These are phyloP conservation scores for Caradrina clavipalpis DNA, from an alignment of 2,888 invertebrate species.

Conservation along the genomic window DNA sequence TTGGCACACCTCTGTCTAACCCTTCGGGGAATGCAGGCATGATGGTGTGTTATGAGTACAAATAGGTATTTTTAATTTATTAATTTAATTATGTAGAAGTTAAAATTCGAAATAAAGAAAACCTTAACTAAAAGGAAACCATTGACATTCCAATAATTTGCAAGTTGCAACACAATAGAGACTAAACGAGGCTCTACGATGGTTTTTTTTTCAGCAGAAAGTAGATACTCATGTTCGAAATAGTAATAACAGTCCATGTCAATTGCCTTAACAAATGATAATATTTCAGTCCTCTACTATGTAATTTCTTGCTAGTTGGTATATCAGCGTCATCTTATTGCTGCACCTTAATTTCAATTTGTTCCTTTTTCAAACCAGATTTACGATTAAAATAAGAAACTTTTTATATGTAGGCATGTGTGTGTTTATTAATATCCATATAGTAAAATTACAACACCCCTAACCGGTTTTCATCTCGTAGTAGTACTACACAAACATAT, in stretches of 20 bases:
- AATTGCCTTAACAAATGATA: too few relatives aligned
- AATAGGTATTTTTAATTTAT: too few relatives aligned
- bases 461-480: constrained; percentile 74
- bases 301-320: neutral
- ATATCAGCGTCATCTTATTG: constrained; percentile 10
- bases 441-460: constrained; percentile 69
- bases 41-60: too few relatives aligned
- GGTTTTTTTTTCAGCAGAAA: neutral
- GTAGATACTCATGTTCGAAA: too few relatives aligned
- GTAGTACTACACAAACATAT: constrained; percentile 62
- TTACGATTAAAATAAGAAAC: constrained; percentile 44
- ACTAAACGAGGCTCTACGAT: neutral
- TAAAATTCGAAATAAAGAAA: neutral
- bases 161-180: neutral
- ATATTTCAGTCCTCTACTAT: neutral
- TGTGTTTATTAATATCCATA: constrained; percentile 49
- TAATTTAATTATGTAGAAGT: neutral
- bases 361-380: constrained; percentile 28
- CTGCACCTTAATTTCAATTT: constrained; percentile 11
- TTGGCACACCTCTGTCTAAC: too few relatives aligned
- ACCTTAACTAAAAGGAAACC: neutral
- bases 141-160: neutral
- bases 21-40: too few relatives aligned
- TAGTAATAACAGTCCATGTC: too few relatives aligned
- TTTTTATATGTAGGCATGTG: constrained; percentile 27